Percentiles rank a stretch among this genome's conserved stretches.
Conservation (phyloP, 2,888 invertebrate genomes). For the Congeria kusceri region DNA sequence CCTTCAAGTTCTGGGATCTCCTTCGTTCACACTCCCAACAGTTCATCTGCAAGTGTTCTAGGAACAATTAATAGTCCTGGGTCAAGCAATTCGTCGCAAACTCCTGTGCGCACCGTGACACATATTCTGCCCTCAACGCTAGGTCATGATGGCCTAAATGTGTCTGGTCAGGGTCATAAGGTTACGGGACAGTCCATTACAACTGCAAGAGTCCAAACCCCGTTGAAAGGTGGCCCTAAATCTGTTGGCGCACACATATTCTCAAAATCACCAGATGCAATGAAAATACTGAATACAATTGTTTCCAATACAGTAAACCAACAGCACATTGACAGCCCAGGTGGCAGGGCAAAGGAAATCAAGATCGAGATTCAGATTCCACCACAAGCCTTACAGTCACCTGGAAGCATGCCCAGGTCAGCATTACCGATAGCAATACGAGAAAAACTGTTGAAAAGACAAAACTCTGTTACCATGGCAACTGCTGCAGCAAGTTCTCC, state of each 20-base stretch:
- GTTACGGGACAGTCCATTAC: not conserved
- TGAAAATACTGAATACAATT: conserved; percentile 51
- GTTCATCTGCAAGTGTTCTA: not conserved
- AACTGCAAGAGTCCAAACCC: not conserved
- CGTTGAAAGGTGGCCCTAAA: not conserved
- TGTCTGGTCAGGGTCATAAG: not conserved
- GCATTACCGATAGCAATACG: not conserved
- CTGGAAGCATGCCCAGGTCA: not conserved
- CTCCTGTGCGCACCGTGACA: too few relatives aligned
- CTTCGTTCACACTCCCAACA: not conserved
- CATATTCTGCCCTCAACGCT: too few relatives aligned
- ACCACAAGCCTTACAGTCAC: conserved; percentile 27
- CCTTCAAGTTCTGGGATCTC: not conserved
- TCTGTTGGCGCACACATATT: not conserved
- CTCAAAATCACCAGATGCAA: conserved; percentile 34
- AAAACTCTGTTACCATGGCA: conserved; percentile 39
- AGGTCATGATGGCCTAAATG: too few relatives aligned
- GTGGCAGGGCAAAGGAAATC: conserved; percentile 65
- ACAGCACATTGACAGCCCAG: conserved; percentile 16
- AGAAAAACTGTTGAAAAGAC: conserved; percentile 33
- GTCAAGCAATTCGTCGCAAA: too few relatives aligned
- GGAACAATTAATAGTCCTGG: too few relatives aligned
- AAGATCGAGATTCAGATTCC: conserved; percentile 76
- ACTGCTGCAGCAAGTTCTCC: conserved; percentile 17
- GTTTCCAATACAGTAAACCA: conserved; percentile 53